Conservation (phyloP, 2,113 vertebrate genomes). For the Rhagologus leucostigma region DNA sequence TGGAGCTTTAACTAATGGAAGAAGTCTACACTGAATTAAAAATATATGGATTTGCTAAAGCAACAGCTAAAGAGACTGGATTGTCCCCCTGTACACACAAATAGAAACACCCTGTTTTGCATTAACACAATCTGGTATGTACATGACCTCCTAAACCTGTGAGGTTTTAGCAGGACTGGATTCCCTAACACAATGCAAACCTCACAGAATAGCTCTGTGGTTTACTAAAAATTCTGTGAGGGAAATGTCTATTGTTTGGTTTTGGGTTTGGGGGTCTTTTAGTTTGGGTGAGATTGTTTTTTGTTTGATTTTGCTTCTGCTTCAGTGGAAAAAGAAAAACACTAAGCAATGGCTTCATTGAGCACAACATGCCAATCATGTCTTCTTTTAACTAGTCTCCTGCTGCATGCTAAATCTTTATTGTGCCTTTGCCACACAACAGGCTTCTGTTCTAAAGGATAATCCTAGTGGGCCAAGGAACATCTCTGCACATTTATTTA, state of each 20-base stretch:
- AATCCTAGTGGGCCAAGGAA: background rate
- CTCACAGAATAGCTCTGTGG: background rate
- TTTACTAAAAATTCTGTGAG: background rate
- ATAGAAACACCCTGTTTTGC: background rate
- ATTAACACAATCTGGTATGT: background rate
- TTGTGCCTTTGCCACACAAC: background rate
- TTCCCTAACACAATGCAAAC: background rate
- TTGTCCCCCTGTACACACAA: background rate
- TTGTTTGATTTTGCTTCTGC: background rate
- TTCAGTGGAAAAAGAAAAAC: background rate
- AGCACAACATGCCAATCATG: background rate
- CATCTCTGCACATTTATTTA: background rate
- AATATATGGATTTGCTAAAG: background rate
- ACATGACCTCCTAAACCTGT: background rate
- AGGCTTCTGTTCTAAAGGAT: background rate
- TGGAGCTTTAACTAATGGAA: background rate
- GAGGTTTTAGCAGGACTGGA: background rate
- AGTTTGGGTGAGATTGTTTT: accelerated
- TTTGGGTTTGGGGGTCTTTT: background rate
- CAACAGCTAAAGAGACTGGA: background rate
- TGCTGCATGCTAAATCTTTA: background rate
- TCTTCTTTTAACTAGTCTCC: background rate
- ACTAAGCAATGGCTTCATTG: background rate
- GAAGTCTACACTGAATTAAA: background rate
- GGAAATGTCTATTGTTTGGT: background rate